Percentiles rank a stretch among this genome's conserved stretches.
Conservation (phyloP, 2,797 vertebrate species). For the Enteromius mattozi region DNA sequence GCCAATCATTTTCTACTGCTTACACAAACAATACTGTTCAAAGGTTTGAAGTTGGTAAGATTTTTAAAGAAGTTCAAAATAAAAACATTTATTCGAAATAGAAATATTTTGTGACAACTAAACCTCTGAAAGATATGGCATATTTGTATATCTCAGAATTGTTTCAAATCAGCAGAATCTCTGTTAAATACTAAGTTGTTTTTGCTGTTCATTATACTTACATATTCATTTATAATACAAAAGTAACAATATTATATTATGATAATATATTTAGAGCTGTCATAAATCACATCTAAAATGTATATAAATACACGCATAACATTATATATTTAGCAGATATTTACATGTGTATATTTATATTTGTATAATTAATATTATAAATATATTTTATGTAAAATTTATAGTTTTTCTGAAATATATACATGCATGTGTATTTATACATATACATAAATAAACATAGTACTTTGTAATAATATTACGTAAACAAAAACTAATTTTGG, state of each 20-base stretch:
- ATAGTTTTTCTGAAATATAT: no score
- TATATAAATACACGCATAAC: no score
- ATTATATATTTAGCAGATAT: no score
- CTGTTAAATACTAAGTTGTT: not conserved
- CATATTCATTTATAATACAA: not conserved
- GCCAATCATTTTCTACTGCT: slow-evolving; percentile 49
- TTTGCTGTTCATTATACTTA: not conserved
- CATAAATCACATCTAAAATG: no score
- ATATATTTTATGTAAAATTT: no score
- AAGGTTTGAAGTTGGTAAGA: not conserved
- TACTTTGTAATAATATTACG: no score
- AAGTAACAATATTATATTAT: not conserved
- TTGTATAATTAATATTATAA: no score
- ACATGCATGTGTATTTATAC: no score
- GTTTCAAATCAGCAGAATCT: slow-evolving; percentile 2
- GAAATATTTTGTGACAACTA: not conserved
- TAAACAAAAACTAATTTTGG: no score
- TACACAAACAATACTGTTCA: not conserved
- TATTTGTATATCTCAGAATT: slow-evolving; percentile 10
- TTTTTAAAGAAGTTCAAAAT: not conserved
- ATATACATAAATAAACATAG: no score
- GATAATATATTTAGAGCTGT: no score
- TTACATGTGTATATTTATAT: no score
- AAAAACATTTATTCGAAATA: not conserved
- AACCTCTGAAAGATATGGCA: not conserved